Evolutionary conservation across 64 coral and sea anemone genomes (phyloP).

Genomic region (Porites australiensis): DNA sequence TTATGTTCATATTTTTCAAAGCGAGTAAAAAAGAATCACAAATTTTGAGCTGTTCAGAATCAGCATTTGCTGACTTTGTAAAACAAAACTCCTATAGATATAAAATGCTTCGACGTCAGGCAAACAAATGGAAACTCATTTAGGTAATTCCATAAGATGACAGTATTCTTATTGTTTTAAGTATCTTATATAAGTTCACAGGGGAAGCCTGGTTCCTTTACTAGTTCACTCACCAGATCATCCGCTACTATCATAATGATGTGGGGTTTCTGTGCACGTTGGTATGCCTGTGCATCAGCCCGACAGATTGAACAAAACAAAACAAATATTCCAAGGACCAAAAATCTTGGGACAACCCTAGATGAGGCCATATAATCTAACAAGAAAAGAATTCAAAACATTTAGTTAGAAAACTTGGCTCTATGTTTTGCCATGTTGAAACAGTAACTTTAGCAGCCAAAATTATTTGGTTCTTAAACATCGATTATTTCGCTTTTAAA

Average conservation of each 20-base stretch:
- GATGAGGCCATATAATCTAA: conserved; percentile 27
- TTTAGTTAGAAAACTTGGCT: not conserved
- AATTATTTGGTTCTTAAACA: conserved; percentile 18
- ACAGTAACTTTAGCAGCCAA: too few relatives aligned
- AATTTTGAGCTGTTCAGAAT: too few relatives aligned
- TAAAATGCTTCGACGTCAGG: too few relatives aligned
- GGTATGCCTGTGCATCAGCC: not conserved
- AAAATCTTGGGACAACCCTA: not conserved
- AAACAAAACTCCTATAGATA: too few relatives aligned
- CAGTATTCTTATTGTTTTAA: too few relatives aligned
- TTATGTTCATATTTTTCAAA: too few relatives aligned
- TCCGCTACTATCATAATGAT: conserved; percentile 96
- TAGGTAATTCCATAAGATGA: too few relatives aligned
- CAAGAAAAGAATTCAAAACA: not conserved
- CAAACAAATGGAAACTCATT: too few relatives aligned
- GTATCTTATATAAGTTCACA: too few relatives aligned
- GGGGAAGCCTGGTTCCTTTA: too few relatives aligned
- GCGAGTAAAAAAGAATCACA: too few relatives aligned
- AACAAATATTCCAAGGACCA: conserved; percentile 34
- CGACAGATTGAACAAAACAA: conserved; percentile 12
- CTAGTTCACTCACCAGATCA: conserved; percentile 77
- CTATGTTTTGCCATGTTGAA: not conserved
- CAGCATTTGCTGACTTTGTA: too few relatives aligned
- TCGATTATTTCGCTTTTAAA: not conserved
- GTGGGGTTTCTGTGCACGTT: conserved; percentile 71